Percentiles rank a stretch among this genome's conserved stretches.
Conservation (phyloP, 64 coral and sea anemone species). For the Porites australiensis region DNA sequence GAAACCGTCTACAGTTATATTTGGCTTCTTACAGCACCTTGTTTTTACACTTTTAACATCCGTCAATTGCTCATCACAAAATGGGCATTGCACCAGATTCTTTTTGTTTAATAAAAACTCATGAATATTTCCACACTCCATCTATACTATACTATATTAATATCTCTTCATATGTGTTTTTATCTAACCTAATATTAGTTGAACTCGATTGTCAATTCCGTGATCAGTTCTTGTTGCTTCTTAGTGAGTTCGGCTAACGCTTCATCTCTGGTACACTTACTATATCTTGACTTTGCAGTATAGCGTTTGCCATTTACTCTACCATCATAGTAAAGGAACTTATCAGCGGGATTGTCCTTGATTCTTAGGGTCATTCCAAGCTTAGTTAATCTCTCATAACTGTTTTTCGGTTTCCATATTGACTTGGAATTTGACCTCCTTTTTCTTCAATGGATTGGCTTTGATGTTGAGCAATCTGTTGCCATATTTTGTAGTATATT, state of each 20-base stretch:
- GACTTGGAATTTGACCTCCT: conserved; percentile 34
- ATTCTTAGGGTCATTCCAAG: conserved; percentile 29
- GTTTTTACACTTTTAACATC: too few species aligned
- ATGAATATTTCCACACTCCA: too few species aligned
- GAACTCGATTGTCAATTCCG: too few species aligned
- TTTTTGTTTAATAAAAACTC: too few species aligned
- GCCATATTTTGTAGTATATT: conserved; percentile 38
- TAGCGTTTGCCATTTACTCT: background rate
- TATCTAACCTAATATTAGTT: too few species aligned
- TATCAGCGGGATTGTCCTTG: background rate
- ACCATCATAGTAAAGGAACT: background rate
- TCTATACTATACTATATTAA: too few species aligned
- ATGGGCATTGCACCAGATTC: too few species aligned
- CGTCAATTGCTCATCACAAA: too few species aligned
- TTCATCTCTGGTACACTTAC: conserved; percentile 19
- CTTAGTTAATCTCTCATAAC: conserved; percentile 11
- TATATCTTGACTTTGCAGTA: conserved; percentile 10
- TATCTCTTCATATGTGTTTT: too few species aligned
- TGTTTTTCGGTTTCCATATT: conserved; percentile 29
- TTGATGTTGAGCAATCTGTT: conserved; percentile 11
- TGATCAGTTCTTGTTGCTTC: conserved; percentile 11
- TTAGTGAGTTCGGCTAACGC: background rate
- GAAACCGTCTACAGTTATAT: too few species aligned
- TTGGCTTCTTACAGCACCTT: too few species aligned
- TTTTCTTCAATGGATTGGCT: background rate